Conservation (phyloP, 2,888 invertebrate genomes). For the Lasioglossum lativentre region DNA sequence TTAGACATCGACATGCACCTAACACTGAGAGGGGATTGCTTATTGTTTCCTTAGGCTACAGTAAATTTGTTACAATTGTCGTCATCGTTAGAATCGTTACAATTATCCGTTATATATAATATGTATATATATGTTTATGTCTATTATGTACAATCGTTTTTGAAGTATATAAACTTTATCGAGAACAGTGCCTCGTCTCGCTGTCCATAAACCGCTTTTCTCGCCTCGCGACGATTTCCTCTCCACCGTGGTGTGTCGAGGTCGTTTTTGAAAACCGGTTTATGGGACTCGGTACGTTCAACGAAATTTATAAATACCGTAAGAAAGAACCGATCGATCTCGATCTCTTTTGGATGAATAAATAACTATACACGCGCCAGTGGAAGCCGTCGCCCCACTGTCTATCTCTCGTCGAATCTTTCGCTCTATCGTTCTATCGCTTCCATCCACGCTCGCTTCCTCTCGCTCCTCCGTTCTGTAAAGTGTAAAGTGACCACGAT, state of each 20-base stretch:
- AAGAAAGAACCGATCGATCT: slow-evolving; percentile 70
- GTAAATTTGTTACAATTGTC: slow-evolving; percentile 38
- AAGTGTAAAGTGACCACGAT: slow-evolving; percentile 60
- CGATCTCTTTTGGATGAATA: slow-evolving; percentile 75
- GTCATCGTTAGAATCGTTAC: slow-evolving; percentile 31
- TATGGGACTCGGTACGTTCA: slow-evolving; percentile 26
- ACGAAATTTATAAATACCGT: slow-evolving; percentile 74
- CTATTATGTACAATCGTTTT: slow-evolving; percentile 69
- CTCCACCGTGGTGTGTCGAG: background rate
- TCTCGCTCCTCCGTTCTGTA: background rate
- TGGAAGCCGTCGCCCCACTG: slow-evolving; percentile 24
- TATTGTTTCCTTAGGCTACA: slow-evolving; percentile 65
- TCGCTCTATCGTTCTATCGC: background rate
- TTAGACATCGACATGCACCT: slow-evolving; percentile 78
- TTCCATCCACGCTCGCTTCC: background rate
- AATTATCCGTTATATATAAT: slow-evolving; percentile 45
- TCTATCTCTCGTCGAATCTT: slow-evolving; percentile 13
- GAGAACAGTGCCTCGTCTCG: slow-evolving; percentile 52
- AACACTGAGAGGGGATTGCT: slow-evolving; percentile 74
- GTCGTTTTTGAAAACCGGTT: slow-evolving; percentile 21
- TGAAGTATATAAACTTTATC: slow-evolving; percentile 49
- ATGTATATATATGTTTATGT: slow-evolving; percentile 47
- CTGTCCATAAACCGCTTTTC: slow-evolving; percentile 41
- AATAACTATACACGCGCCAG: slow-evolving; percentile 79
- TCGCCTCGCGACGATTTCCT: background rate